Evolutionary conservation across 2,113 vertebrate species (phyloP).

Genomic region (Lipophrys pholis): DNA sequence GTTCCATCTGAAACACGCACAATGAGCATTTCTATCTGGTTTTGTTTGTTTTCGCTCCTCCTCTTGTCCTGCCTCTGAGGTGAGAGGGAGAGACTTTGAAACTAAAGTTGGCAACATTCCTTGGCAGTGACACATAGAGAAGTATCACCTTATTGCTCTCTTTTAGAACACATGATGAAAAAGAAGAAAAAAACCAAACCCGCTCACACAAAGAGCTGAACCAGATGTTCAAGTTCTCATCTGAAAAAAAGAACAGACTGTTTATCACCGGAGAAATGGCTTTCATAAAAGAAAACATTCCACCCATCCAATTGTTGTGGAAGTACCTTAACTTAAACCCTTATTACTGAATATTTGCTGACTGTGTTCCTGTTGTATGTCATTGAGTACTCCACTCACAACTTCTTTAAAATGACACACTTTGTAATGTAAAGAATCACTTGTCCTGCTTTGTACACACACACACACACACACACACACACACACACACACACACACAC

Average conservation of each 20-base stretch:
- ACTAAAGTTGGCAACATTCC: conserved; percentile 73
- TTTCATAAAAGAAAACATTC: too few species aligned
- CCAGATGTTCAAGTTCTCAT: conserved; percentile 58
- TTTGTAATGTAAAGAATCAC: too few species aligned
- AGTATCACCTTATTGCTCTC: conserved; percentile 64
- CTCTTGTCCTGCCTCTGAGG: conserved; percentile 54
- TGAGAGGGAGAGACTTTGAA: conserved; percentile 60
- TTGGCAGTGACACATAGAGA: conserved; percentile 65
- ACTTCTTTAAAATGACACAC: too few species aligned
- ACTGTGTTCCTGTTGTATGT: too few species aligned
- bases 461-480: too few species aligned
- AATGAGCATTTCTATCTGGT: conserved; percentile 52
- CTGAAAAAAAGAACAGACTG: conserved; percentile 5
- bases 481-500: too few species aligned
- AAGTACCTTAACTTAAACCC: too few species aligned
- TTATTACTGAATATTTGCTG: too few species aligned
- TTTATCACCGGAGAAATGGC: too few species aligned
- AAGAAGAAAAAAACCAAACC: conserved; percentile 11
- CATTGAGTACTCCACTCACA: too few species aligned
- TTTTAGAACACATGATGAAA: conserved; percentile 27
- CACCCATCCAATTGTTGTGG: too few species aligned
- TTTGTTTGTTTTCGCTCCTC: conserved; percentile 50
- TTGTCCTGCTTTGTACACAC: too few species aligned
- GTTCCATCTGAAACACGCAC: conserved; percentile 58
- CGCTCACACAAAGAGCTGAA: conserved; percentile 45